Evolutionary conservation across 64 coral and sea anemone genomes (phyloP), one percentile per base, ranked within the genome.

Genomic region (Stichodactyla helianthus): DNA sequence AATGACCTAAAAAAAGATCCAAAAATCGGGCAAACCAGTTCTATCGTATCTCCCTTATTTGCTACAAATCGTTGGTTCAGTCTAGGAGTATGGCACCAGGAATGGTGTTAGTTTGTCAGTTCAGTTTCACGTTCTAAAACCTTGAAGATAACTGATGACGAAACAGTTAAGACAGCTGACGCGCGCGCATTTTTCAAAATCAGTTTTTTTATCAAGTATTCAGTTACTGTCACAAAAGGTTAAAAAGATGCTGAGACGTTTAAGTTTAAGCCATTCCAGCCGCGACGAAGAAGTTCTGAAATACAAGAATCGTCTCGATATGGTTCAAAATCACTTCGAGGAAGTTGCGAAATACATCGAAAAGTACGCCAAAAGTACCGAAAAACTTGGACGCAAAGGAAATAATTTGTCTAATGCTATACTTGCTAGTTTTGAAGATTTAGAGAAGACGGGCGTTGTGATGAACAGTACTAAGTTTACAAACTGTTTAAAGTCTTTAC

Each of bases 361-460:
- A 25, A 84, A 84, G 61, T 84, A 84, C 53, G 83, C 83, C 6
- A 84, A 58, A 84, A 60, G 28, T 12, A 84, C 83, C 9, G 59
- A 84, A 59, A 84, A 84, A 51, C 27, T 63, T 22, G 55, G 55
- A 17, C 9, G 55, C 6, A 51, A 59, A 55, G 83, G 83, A 1
- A 54, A 7, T 8, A 84, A 59, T 15, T 0, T 84, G 51, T 59
- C 54, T 15, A 63, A 84, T 10, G 55, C 54, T 53, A 59, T 84
- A 17, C 14, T 44, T 9, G 1, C 54, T 6, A 54, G 54, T 60
- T 84, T 84, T 25, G 83, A 84, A 16, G 83, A 84, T 60, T 63
- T 84, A 18, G 83, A 84, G 27, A 13, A 60, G 26, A 12, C 13
- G 51, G 56, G 26, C 20, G 50, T 84, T 18, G 27, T 25, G 26